These are phyloP conservation scores for Caenorhabditis japonica DNA, from an alignment of 2,888 invertebrate species.

Conservation along the genomic window DNA sequence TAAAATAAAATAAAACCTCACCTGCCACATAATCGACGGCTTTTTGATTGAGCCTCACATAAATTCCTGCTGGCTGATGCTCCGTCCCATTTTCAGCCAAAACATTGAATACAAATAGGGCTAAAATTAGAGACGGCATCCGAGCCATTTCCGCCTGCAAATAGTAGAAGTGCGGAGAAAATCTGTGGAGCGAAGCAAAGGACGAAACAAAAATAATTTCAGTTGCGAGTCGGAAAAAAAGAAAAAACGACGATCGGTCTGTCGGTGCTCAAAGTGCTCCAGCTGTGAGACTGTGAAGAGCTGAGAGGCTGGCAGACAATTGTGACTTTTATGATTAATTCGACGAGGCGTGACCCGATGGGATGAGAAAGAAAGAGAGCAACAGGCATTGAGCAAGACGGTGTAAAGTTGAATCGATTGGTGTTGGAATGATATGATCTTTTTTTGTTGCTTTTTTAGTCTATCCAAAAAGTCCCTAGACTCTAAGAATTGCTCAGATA, in stretches of 20 bases:
- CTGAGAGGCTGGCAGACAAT: constrained; percentile 21
- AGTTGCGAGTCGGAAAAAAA: not conserved
- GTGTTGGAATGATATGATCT: constrained; percentile 5
- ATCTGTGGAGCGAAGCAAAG: too few species aligned
- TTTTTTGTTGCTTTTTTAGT: too few species aligned
- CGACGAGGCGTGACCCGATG: constrained; percentile 33
- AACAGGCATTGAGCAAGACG: not conserved
- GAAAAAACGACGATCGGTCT: constrained; percentile 14
- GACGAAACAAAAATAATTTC: not conserved
- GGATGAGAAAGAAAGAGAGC: constrained; percentile 5
- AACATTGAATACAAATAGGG: not conserved
- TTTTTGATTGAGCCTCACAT: constrained; percentile 59
- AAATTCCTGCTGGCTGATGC: constrained; percentile 56
- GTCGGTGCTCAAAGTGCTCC: constrained; percentile 24
- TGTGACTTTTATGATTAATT: constrained; percentile 51
- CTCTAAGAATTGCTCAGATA: constrained; percentile 1
- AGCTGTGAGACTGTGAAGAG: constrained; percentile 1
- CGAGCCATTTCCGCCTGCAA: too few species aligned
- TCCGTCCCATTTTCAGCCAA: constrained; percentile 7
- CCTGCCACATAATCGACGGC: constrained; percentile 62
- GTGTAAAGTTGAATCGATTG: constrained; percentile 47
- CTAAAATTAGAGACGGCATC: not conserved
- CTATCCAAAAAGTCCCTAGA: too few species aligned
- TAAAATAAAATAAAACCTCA: too few species aligned
- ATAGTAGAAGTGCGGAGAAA: too few species aligned